Percentiles rank a stretch among this genome's conserved stretches.
Conservation (phyloP, 1,140 invertebrate genomes). For the Papilio dardanus region DNA sequence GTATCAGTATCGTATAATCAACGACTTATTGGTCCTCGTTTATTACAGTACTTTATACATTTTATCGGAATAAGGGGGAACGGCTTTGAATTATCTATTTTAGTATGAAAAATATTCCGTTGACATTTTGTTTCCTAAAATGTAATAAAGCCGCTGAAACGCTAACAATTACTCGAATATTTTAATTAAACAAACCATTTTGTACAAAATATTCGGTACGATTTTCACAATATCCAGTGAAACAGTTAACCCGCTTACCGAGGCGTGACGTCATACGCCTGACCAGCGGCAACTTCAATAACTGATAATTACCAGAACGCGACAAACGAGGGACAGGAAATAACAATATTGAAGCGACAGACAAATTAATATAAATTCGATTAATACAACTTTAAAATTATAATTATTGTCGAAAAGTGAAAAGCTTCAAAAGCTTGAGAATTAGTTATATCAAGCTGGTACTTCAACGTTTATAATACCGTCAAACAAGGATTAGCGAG, state of each 20-base stretch:
- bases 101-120: too few relatives aligned
- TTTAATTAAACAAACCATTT: constrained; percentile 5
- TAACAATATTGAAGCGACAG: background rate
- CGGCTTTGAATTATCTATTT: too few relatives aligned
- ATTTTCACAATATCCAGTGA: background rate
- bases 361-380: background rate
- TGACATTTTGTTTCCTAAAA: background rate
- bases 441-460: too few relatives aligned
- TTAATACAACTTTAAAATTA: background rate
- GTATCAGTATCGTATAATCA: too few relatives aligned
- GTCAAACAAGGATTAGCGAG: too few relatives aligned
- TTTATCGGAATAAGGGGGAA: too few relatives aligned
- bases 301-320: background rate
- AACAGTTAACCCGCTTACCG: background rate
- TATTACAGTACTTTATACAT: too few relatives aligned
- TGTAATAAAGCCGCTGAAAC: background rate
- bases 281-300: background rate
- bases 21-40: too few relatives aligned
- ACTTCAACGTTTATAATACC: too few relatives aligned
- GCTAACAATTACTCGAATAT: background rate
- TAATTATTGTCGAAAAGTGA: background rate
- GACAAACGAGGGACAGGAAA: background rate
- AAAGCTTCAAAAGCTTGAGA: too few relatives aligned
- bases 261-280: background rate
- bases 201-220: background rate